Conservation (phyloP, 2,113 vertebrate genomes). For the Lonchura striata region DNA sequence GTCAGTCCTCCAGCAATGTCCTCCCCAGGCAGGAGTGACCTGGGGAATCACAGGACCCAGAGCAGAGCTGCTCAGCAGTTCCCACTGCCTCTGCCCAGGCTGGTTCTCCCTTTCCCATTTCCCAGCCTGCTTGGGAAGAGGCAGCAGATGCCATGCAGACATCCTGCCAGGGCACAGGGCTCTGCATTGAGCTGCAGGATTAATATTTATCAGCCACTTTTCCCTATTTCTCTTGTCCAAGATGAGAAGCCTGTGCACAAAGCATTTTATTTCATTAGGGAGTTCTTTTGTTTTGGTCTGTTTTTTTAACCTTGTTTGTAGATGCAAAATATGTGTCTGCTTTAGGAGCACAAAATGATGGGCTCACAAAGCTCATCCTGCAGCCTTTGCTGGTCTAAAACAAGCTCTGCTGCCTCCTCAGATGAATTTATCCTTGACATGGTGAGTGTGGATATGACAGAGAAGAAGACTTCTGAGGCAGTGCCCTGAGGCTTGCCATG, state of each 20-base stretch:
- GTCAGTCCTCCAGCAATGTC: too few relatives aligned
- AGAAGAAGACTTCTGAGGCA: background rate
- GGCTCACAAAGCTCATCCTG: background rate
- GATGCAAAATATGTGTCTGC: background rate
- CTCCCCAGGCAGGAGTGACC: background rate
- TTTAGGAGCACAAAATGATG: background rate
- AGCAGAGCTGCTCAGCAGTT: background rate
- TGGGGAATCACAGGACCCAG: rapidly evolving
- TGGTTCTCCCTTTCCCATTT: background rate
- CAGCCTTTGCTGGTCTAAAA: background rate
- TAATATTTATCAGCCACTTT: background rate
- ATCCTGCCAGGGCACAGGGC: background rate
- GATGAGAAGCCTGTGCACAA: background rate
- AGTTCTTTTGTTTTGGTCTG: constrained; percentile 7
- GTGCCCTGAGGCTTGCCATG: background rate
- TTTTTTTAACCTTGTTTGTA: constrained; percentile 19
- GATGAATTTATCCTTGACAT: background rate
- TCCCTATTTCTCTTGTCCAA: background rate
- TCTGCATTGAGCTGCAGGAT: background rate
- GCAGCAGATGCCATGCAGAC: background rate
- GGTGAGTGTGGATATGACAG: background rate
- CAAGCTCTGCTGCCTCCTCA: background rate
- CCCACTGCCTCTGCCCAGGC: background rate
- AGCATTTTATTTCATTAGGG: background rate
- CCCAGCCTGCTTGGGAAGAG: background rate